Evolutionary conservation across 2,113 vertebrate genomes (phyloP).

Genomic region (Embiotoca jacksoni): DNA sequence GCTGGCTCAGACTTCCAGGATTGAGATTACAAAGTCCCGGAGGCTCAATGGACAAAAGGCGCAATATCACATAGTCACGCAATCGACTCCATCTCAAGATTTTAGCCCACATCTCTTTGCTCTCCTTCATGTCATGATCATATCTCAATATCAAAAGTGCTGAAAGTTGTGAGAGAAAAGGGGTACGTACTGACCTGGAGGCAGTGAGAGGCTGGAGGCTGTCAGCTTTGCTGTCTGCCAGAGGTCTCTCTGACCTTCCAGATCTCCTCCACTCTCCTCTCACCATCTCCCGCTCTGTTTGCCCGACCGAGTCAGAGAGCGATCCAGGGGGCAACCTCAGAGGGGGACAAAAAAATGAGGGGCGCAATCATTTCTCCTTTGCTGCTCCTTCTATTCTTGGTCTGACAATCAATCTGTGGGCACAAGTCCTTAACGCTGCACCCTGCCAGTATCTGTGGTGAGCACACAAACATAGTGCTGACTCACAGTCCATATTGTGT

Average conservation of each 20-base stretch:
- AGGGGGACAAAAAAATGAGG: conserved; percentile 35
- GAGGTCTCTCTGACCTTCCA: conserved; percentile 57
- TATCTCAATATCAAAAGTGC: conserved; percentile 2
- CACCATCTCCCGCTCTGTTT: conserved; percentile 12
- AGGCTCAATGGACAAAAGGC: conserved; percentile 14
- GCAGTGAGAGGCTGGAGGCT: conserved; percentile 1
- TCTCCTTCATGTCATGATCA: not conserved
- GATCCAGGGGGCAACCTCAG: conserved; percentile 31
- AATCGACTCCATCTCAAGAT: not conserved
- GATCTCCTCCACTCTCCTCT: conserved; percentile 7
- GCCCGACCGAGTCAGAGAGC: conserved; percentile 26
- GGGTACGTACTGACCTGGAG: conserved; percentile 21
- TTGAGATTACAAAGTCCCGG: conserved; percentile 15
- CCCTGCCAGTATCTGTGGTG: conserved; percentile 46
- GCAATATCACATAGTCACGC: not conserved
- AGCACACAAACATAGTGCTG: conserved; percentile 46
- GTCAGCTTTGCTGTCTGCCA: conserved; percentile 46
- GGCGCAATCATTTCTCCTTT: conserved; percentile 46
- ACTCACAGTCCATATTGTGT: conserved; percentile 47
- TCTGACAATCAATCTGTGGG: conserved; percentile 52
- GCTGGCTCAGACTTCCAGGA: conserved; percentile 2
- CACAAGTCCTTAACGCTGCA: conserved; percentile 37
- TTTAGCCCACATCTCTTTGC: not conserved
- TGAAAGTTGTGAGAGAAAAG: not conserved
- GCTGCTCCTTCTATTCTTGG: conserved; percentile 48